Conservation (phyloP, 2,888 invertebrate species). For the Dasysyrphus tricinctus region DNA sequence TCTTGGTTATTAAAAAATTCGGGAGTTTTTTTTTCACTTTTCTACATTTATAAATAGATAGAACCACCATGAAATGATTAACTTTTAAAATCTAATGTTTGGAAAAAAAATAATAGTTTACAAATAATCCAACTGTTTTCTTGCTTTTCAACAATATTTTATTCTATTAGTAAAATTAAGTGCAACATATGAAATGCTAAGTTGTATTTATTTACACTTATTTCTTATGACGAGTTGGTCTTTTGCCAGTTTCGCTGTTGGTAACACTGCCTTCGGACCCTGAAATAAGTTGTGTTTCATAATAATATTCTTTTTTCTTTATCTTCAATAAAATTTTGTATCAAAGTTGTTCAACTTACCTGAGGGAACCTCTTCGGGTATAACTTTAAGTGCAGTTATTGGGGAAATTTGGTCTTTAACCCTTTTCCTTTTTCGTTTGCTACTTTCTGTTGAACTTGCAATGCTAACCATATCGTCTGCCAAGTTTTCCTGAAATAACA, state of each 20-base stretch:
- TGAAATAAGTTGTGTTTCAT: neutral
- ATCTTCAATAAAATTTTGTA: neutral
- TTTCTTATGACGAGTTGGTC: slow-evolving; percentile 49
- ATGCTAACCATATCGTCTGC: slow-evolving; percentile 77
- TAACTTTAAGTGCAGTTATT: slow-evolving; percentile 70
- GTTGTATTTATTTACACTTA: slow-evolving; percentile 8
- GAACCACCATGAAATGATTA: too few species aligned
- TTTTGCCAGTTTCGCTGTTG: slow-evolving; percentile 46
- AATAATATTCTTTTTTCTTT: neutral
- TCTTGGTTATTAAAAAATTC: too few species aligned
- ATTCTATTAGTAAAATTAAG: slow-evolving; percentile 22
- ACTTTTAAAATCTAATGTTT: too few species aligned
- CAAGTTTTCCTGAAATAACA: slow-evolving; percentile 72
- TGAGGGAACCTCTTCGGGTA: slow-evolving; percentile 76
- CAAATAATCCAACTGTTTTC: neutral
- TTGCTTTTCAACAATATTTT: slow-evolving; percentile 6
- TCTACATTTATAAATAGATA: too few species aligned
- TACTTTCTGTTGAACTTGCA: slow-evolving; percentile 77
- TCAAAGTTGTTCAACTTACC: slow-evolving; percentile 44
- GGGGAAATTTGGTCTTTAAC: slow-evolving; percentile 76
- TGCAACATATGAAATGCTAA: slow-evolving; percentile 22
- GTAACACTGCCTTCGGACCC: slow-evolving; percentile 46
- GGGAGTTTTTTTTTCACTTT: too few species aligned
- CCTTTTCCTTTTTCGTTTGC: slow-evolving; percentile 56
- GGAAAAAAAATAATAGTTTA: neutral